Percentiles rank a stretch among this genome's conserved stretches.
phyloP scores from a whole-genome alignment of 2,113 vertebrate genomes.

The Mobula birostris region DNA sequence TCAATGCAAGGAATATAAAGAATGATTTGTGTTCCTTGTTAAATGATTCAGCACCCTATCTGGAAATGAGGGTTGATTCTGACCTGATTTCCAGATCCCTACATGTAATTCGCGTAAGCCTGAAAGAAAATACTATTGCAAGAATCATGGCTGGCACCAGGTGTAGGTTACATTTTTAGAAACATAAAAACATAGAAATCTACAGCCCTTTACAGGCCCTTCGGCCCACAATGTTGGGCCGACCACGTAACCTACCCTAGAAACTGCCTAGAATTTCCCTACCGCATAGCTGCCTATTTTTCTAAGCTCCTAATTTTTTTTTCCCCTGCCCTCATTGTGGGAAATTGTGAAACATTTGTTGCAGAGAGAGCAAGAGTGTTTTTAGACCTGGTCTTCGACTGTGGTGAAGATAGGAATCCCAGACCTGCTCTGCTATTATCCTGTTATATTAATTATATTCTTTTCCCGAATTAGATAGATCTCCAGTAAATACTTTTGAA shows the following conservation, averaged over 20 bases:
- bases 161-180: neutral
- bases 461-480: neutral
- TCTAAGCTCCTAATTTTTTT: no score
- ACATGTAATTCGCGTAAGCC: neutral
- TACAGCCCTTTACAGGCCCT: no score
- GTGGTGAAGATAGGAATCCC: neutral
- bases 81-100: neutral
- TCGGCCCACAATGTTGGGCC: no score
- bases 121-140: neutral
- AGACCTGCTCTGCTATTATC: neutral
- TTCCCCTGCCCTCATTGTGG: no score
- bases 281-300: no score
- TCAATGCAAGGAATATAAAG: neutral
- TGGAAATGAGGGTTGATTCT: neutral
- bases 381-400: neutral
- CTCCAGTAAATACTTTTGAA: neutral
- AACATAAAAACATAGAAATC: no score
- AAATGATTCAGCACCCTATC: neutral
- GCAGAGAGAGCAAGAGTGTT: neutral
- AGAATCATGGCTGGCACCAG: neutral
- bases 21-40: neutral
- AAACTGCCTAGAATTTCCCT: no score
- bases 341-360: neutral
- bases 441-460: neutral
- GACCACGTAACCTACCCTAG: no score